Percentiles rank a stretch among this genome's conserved stretches.
These are phyloP conservation scores for Calidris pygmaea DNA, from an alignment of 2,113 vertebrate species.

Conservation along the genomic window DNA sequence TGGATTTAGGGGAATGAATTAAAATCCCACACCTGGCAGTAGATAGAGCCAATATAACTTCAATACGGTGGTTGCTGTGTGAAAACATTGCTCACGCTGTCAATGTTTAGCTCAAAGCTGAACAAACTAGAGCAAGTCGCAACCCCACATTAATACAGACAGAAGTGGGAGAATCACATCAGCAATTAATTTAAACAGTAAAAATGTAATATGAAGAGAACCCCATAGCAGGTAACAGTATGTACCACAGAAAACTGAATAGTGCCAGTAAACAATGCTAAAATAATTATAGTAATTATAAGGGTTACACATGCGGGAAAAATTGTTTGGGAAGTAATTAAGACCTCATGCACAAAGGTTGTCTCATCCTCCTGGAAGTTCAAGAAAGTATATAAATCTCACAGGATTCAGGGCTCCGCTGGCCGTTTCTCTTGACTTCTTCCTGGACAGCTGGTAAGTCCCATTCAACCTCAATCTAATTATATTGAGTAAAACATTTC, in stretches of 20 bases:
- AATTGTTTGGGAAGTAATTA: slow-evolving; percentile 21
- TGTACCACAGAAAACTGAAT: background rate
- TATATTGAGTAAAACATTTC: rapidly evolving
- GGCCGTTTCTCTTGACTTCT: background rate
- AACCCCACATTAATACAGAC: rapidly evolving
- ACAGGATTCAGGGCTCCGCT: background rate
- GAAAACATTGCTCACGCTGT: background rate
- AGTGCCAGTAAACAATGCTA: background rate
- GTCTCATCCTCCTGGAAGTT: slow-evolving; percentile 26
- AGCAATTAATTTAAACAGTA: background rate
- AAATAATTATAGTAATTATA: slow-evolving; percentile 23
- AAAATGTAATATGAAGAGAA: background rate
- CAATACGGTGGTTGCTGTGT: rapidly evolving
- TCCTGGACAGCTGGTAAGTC: background rate
- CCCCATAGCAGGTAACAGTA: background rate
- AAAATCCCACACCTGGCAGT: background rate
- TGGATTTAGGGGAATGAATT: background rate
- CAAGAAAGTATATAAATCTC: slow-evolving; percentile 28
- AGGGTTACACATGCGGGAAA: slow-evolving; percentile 25
- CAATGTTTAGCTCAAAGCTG: background rate
- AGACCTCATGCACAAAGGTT: background rate
- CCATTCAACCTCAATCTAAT: background rate
- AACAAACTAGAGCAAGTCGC: background rate
- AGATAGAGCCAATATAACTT: background rate
- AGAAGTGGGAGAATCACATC: background rate